phyloP scores from a whole-genome alignment of 2,113 vertebrate genomes.

The Grallaria varia region DNA sequence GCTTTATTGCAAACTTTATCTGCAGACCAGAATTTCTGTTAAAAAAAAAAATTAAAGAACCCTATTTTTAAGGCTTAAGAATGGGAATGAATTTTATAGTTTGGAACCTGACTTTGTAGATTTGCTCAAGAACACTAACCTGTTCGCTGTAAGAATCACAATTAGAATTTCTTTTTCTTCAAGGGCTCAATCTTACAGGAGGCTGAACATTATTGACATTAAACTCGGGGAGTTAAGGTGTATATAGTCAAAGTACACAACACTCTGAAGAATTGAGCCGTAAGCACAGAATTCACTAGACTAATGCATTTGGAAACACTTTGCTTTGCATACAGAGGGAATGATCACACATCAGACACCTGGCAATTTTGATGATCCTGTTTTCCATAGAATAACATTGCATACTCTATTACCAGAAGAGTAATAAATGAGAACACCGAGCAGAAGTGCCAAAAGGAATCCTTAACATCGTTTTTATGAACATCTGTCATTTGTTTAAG shows the following conservation, averaged over 20 bases:
- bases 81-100: background rate
- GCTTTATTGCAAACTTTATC: background rate
- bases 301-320: conserved; percentile 21
- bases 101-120: background rate
- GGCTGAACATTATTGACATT: conserved; percentile 26
- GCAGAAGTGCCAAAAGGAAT: conserved; percentile 47
- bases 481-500: conserved; percentile 58
- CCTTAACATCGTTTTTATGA: background rate
- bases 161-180: conserved; percentile 6
- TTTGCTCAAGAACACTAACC: background rate
- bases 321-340: conserved; percentile 48
- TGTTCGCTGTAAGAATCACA: background rate
- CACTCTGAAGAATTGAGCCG: background rate
- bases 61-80: background rate
- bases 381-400: conserved; percentile 46
- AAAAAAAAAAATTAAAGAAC: background rate
- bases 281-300: conserved; percentile 21
- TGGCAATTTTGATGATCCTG: conserved; percentile 42
- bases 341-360: conserved; percentile 47
- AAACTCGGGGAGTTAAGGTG: background rate
- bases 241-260: conserved; percentile 19
- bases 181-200: conserved; percentile 20
- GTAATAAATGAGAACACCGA: conserved; percentile 43
- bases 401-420: conserved; percentile 26
- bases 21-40: background rate